Evolutionary conservation across 1,140 invertebrate species (phyloP).

Genomic region (Halictus rubicundus): DNA sequence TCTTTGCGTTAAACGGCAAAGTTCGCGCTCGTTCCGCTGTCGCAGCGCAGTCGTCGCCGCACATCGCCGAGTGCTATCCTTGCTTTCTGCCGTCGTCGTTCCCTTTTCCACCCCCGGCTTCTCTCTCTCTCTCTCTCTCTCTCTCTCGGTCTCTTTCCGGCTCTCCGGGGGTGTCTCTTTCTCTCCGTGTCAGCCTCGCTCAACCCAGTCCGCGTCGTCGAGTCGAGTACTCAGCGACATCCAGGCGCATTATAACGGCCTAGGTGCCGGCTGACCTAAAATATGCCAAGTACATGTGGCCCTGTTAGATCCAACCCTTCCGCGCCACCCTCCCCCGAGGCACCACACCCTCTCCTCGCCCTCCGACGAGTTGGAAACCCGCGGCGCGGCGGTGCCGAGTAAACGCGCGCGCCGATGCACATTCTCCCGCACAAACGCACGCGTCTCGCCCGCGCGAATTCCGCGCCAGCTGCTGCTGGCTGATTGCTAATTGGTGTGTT

Average conservation of each 20-base stretch:
- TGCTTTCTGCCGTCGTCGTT: not conserved
- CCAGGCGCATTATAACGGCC: constrained; percentile 27
- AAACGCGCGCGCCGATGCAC: constrained; percentile 21
- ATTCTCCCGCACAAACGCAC: constrained; percentile 35
- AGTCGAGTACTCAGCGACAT: constrained; percentile 2
- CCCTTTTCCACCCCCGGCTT: too few relatives aligned
- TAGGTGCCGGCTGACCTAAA: constrained; percentile 51
- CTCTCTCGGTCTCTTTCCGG: not conserved
- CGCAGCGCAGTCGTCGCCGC: not conserved
- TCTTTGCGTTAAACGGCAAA: not conserved
- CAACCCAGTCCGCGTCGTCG: not conserved
- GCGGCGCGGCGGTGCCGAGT: not conserved
- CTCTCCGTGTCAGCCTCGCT: not conserved
- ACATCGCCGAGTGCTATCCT: constrained; percentile 3
- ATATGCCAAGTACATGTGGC: constrained; percentile 49
- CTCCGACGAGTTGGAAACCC: not conserved
- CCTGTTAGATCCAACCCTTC: constrained; percentile 35
- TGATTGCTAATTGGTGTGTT: constrained; percentile 39
- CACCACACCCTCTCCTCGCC: not conserved
- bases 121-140: too few relatives aligned
- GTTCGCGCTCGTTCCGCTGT: not conserved
- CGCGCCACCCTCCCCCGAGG: not conserved
- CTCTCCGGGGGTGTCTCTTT: too few relatives aligned
- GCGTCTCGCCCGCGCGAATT: constrained; percentile 4
- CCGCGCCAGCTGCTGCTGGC: not conserved